Conservation (phyloP, 2,888 invertebrate species). For the Stictocephala bisonia region DNA sequence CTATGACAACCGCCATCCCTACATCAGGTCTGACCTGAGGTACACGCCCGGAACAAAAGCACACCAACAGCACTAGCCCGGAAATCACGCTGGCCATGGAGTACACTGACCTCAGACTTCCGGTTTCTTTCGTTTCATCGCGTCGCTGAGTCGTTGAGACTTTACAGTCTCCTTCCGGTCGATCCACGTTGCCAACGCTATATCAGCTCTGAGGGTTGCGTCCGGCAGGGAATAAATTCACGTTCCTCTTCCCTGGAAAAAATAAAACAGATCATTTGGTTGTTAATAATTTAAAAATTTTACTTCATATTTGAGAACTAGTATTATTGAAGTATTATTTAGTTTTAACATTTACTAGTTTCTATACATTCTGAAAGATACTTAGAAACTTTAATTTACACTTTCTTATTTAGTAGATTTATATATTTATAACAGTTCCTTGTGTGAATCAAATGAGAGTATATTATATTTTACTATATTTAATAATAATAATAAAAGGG, state of each 20-base stretch:
- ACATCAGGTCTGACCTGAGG: neutral
- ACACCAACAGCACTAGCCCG: slow-evolving; percentile 28
- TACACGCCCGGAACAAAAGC: slow-evolving; percentile 32
- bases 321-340: no score
- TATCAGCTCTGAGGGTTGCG: neutral
- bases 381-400: no score
- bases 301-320: neutral
- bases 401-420: no score
- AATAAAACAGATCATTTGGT: neutral
- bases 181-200: slow-evolving; percentile 22
- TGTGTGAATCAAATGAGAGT: no score
- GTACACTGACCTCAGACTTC: slow-evolving; percentile 15
- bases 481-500: no score
- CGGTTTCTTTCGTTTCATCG: slow-evolving; percentile 35
- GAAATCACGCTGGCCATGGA: slow-evolving; percentile 44
- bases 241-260: neutral
- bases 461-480: no score
- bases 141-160: slow-evolving; percentile 6
- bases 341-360: no score
- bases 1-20: slow-evolving; percentile 23
- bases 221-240: neutral
- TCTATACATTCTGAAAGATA: no score
- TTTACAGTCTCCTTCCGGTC: neutral
- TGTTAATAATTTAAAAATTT: neutral
- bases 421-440: no score